Conservation (phyloP, 64 coral and sea anemone genomes). For the Montipora capricornis region DNA sequence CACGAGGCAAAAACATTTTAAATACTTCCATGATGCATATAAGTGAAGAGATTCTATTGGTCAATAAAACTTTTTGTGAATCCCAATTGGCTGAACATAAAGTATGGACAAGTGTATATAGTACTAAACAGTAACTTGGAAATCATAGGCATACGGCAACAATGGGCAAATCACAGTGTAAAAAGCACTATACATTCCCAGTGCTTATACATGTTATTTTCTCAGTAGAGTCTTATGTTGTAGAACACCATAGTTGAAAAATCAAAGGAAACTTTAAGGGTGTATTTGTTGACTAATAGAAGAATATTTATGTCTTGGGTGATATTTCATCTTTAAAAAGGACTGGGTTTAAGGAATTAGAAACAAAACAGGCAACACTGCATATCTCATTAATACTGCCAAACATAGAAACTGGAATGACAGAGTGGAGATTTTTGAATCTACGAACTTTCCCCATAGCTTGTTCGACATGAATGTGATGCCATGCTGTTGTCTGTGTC, state of each 20-base stretch:
- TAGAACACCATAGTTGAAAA: too few species aligned
- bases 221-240: neutral
- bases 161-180: neutral
- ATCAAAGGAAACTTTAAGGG: too few species aligned
- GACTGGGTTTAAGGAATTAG: conserved; percentile 49
- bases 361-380: conserved; percentile 1
- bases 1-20: too few species aligned
- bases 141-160: too few species aligned
- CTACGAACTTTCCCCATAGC: conserved; percentile 52
- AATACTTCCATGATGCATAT: too few species aligned
- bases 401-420: conserved; percentile 58
- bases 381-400: too few species aligned
- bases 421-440: conserved; percentile 49
- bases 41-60: too few species aligned
- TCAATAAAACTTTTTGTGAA: too few species aligned
- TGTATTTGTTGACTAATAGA: too few species aligned
- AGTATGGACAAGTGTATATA: too few species aligned
- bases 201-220: conserved; percentile 20
- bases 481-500: too few species aligned
- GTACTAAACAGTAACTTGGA: neutral
- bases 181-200: neutral
- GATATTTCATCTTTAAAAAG: conserved; percentile 21
- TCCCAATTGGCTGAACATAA: too few species aligned
- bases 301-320: neutral
- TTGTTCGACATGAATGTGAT: neutral